Evolutionary conservation across 2,888 invertebrate species (phyloP).

Genomic region (Philonicus albiceps): DNA sequence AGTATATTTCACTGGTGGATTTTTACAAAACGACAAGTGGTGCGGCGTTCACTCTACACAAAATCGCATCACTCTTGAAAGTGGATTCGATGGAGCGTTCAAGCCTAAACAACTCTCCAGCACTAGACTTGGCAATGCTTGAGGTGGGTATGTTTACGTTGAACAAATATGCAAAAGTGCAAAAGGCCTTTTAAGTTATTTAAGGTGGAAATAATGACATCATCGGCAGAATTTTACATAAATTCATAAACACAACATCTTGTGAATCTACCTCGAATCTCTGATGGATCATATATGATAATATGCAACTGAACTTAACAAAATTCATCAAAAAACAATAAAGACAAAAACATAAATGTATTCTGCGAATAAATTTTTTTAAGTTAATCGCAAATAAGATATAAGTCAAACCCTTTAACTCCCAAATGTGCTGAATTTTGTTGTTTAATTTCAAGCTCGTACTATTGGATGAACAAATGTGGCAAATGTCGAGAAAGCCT

Average conservation of each 20-base stretch:
- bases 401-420: no score
- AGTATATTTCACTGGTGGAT: background rate
- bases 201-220: constrained; percentile 4
- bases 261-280: background rate
- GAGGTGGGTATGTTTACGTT: background rate
- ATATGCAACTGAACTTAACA: background rate
- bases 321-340: background rate
- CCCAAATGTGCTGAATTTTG: no score
- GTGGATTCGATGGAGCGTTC: background rate
- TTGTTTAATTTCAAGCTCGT: no score
- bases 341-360: background rate
- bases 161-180: constrained; percentile 4
- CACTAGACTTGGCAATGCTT: background rate
- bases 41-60: background rate
- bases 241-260: background rate
- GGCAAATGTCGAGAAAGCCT: no score
- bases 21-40: background rate
- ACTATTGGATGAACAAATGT: no score
- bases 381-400: background rate
- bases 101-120: background rate
- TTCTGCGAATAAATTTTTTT: background rate
- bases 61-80: background rate
- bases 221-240: background rate
- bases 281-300: background rate
- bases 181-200: constrained; percentile 11